Evolutionary conservation across 1,140 invertebrate species (phyloP).

Genomic region (Hylyphantes graminicola): DNA sequence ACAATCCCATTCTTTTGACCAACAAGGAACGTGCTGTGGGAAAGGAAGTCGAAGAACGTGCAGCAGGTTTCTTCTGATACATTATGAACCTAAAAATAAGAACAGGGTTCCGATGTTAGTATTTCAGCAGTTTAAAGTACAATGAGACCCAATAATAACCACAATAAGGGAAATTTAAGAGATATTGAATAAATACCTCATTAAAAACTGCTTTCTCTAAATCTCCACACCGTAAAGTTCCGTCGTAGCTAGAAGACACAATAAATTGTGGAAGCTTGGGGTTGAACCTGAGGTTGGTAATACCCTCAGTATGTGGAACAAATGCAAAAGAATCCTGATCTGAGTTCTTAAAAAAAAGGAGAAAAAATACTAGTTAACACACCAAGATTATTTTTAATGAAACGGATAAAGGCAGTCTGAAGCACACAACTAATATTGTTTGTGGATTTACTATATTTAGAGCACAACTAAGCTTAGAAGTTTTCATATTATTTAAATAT

Average conservation of each 20-base stretch:
- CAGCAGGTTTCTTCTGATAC: slow-evolving; percentile 30
- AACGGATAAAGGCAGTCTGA: not conserved
- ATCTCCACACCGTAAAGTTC: slow-evolving; percentile 35
- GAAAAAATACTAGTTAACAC: not conserved
- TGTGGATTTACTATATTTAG: not conserved
- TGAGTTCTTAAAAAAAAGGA: slow-evolving; percentile 4
- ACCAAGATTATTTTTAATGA: too few relatives aligned
- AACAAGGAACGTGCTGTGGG: slow-evolving; percentile 1
- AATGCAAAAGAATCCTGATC: not conserved
- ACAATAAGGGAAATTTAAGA: not conserved
- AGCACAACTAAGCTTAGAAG: not conserved
- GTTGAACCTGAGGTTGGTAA: slow-evolving; percentile 14
- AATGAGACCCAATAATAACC: not conserved
- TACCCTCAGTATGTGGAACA: not conserved
- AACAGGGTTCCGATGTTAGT: not conserved
- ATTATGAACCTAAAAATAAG: slow-evolving; percentile 16
- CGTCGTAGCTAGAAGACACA: slow-evolving; percentile 30
- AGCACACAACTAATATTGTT: not conserved
- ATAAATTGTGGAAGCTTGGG: not conserved
- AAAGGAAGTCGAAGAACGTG: slow-evolving; percentile 38
- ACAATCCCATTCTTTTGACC: slow-evolving; percentile 12
- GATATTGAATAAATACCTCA: slow-evolving; percentile 1
- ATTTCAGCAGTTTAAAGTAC: too few relatives aligned
- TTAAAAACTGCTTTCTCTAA: slow-evolving; percentile 22
- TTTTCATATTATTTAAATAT: not conserved